A percentile compares a stretch with the other conserved stretches of the same genome.
Evolutionary conservation across 2,888 invertebrate species (phyloP).

Genomic region (Antitype chi): DNA sequence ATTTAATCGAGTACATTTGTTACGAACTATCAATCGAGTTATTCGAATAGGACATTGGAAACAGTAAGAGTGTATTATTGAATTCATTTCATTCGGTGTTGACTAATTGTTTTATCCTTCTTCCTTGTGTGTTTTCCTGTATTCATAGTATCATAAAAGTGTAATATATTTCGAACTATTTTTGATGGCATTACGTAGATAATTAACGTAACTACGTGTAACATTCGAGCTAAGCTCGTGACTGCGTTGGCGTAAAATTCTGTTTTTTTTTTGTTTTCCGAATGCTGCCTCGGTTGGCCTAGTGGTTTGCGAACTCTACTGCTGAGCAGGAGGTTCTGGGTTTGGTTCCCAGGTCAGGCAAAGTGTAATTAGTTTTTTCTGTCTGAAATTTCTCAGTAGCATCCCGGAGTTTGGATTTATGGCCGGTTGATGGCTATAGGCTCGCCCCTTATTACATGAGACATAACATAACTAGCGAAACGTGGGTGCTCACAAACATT

Average conservation of each 20-base stretch:
- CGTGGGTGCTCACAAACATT: too few species aligned
- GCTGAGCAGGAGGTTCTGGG: not conserved
- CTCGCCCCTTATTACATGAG: too few species aligned
- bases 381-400: not conserved
- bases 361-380: not conserved
- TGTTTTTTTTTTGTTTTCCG: not conserved
- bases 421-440: too few species aligned
- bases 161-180: not conserved
- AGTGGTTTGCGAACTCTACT: not conserved
- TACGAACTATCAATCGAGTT: not conserved
- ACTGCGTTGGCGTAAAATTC: not conserved
- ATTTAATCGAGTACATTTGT: constrained; percentile 9
- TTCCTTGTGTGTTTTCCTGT: constrained; percentile 38
- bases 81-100: constrained; percentile 27
- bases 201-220: not conserved
- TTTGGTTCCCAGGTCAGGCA: not conserved
- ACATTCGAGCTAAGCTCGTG: not conserved
- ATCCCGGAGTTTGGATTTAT: too few species aligned
- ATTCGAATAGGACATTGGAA: constrained; percentile 13
- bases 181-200: not conserved
- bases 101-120: constrained; percentile 30
- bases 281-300: not conserved
- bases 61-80: not conserved
- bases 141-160: constrained; percentile 1
- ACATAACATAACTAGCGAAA: too few species aligned